A percentile compares a stretch with the other conserved stretches of the same genome.
Evolutionary conservation across 2,888 invertebrate genomes (phyloP).

Genomic region (Troilus luridus): DNA sequence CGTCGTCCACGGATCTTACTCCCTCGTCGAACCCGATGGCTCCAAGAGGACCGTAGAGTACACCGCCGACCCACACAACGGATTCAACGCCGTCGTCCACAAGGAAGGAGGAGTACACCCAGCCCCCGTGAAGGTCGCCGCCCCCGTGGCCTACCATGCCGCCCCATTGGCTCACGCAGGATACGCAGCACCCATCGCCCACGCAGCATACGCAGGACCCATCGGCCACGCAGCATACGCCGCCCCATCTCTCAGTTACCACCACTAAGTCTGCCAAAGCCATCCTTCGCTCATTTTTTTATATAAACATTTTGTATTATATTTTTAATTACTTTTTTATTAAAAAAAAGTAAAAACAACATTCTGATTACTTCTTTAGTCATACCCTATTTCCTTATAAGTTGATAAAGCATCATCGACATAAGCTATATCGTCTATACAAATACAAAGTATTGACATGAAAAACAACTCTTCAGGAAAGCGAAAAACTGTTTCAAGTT

Average conservation of each 20-base stretch:
- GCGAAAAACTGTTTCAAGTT: too few relatives aligned
- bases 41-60: constrained; percentile 63
- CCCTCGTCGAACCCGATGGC: constrained; percentile 64
- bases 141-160: constrained; percentile 64
- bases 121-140: constrained; percentile 65
- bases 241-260: constrained; percentile 61
- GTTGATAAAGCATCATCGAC: too few relatives aligned
- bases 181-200: constrained; percentile 60
- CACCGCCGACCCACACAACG: constrained; percentile 67
- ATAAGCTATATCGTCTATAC: too few relatives aligned
- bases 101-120: constrained; percentile 64
- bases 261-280: constrained; percentile 60
- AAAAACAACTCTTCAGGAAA: too few relatives aligned
- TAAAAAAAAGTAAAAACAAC: constrained; percentile 47
- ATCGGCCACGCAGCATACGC: constrained; percentile 62
- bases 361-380: not conserved
- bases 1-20: constrained; percentile 66
- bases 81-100: constrained; percentile 67
- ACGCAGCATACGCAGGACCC: constrained; percentile 56
- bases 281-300: constrained; percentile 54
- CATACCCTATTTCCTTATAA: not conserved
- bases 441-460: too few relatives aligned
- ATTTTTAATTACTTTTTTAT: constrained; percentile 51
- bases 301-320: constrained; percentile 52
- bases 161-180: constrained; percentile 62